Evolutionary conservation across 2,888 invertebrate species (phyloP).

Genomic region (Priapulus caudatus): DNA sequence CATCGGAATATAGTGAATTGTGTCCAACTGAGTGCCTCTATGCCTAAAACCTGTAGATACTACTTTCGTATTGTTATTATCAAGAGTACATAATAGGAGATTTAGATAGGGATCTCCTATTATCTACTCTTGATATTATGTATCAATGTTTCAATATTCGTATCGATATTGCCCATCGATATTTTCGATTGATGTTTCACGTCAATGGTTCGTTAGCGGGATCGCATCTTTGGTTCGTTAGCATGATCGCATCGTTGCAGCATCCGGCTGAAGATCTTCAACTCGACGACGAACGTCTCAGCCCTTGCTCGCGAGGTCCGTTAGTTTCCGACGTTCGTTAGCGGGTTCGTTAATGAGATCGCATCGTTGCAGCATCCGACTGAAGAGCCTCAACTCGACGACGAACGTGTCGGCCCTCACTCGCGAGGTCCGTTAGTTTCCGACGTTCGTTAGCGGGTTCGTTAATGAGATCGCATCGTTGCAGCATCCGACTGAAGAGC

Average conservation of each 20-base stretch:
- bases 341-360: no score
- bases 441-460: no score
- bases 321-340: no score
- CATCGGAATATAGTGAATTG: no score
- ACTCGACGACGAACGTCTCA: conserved; percentile 62
- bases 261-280: conserved; percentile 65
- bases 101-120: no score
- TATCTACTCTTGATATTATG: no score
- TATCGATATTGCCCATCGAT: conserved; percentile 21
- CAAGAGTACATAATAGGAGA: no score
- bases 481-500: conserved; percentile 60
- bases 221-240: conserved; percentile 17
- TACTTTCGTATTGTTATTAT: no score
- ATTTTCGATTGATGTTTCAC: conserved; percentile 20
- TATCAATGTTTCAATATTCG: background rate
- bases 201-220: no score
- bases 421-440: no score
- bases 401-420: conserved; percentile 67
- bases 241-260: conserved; percentile 21
- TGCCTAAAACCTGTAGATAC: background rate
- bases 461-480: no score
- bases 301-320: conserved; percentile 69
- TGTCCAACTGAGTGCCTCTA: no score
- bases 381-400: conserved; percentile 63
- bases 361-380: conserved; percentile 45